Evolutionary conservation across 2,113 vertebrate genomes (phyloP).

Genomic region (Grammomys surdaster): DNA sequence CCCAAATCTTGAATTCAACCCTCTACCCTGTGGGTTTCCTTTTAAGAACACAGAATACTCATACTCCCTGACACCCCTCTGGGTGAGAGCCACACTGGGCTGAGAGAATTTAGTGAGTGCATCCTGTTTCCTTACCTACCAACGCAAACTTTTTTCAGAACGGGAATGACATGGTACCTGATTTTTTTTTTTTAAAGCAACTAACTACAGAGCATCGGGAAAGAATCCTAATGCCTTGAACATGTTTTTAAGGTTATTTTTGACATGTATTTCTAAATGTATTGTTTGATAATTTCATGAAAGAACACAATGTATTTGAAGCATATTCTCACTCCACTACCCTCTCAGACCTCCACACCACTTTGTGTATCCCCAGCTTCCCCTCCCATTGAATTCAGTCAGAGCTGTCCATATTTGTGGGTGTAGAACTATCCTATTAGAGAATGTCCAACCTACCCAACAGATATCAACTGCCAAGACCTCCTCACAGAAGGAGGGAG

Average conservation of each 20-base stretch:
- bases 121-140: slow-evolving; percentile 25
- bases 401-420: not conserved
- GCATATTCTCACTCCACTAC: not conserved
- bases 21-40: not conserved
- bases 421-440: too few relatives aligned
- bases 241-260: not conserved
- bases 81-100: not conserved
- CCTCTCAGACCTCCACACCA: not conserved
- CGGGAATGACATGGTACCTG: not conserved
- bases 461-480: not conserved
- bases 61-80: not conserved
- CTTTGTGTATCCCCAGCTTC: not conserved
- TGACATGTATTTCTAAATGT: not conserved
- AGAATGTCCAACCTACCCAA: too few relatives aligned
- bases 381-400: not conserved
- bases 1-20: not conserved
- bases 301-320: not conserved
- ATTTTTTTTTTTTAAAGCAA: not conserved
- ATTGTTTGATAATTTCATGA: not conserved
- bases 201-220: not conserved
- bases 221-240: not conserved
- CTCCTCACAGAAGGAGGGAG: not conserved
- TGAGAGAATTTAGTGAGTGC: not conserved
- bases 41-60: not conserved
- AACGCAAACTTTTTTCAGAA: not conserved